Conservation (phyloP, 2,888 invertebrate species). For the Perizoma flavofasciatum region DNA sequence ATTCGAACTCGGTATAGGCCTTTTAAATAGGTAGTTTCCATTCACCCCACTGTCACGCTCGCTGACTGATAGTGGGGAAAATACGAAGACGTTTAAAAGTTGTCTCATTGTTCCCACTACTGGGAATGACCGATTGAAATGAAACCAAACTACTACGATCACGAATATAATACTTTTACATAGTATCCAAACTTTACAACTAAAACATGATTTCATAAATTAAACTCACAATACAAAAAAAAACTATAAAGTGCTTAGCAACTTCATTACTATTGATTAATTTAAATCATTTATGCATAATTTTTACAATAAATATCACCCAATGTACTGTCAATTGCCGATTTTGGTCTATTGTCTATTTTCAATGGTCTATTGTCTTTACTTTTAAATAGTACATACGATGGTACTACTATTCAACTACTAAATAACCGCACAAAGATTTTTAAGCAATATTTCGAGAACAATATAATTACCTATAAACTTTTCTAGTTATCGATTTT, state of each 20-base stretch:
- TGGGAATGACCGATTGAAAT: conserved; percentile 5
- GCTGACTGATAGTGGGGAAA: no score
- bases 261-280: conserved; percentile 27
- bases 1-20: no score
- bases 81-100: no score
- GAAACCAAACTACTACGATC: conserved; percentile 51
- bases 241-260: conserved; percentile 43
- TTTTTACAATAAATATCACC: conserved; percentile 37
- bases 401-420: conserved; percentile 12
- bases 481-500: conserved; percentile 13
- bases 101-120: no score
- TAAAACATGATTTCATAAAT: conserved; percentile 40
- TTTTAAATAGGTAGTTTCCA: no score
- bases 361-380: conserved; percentile 9
- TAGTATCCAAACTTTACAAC: conserved; percentile 56
- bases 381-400: conserved; percentile 5
- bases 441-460: conserved; percentile 20
- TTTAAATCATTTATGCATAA: conserved; percentile 33
- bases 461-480: conserved; percentile 13
- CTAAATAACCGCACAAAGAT: conserved; percentile 19
- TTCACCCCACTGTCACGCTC: no score
- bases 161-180: conserved; percentile 57
- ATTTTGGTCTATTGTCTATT: no score
- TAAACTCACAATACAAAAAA: conserved; percentile 41
- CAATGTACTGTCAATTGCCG: conserved; percentile 34